Conservation (phyloP, 2,113 vertebrate species). For the Gadus macrocephalus region DNA sequence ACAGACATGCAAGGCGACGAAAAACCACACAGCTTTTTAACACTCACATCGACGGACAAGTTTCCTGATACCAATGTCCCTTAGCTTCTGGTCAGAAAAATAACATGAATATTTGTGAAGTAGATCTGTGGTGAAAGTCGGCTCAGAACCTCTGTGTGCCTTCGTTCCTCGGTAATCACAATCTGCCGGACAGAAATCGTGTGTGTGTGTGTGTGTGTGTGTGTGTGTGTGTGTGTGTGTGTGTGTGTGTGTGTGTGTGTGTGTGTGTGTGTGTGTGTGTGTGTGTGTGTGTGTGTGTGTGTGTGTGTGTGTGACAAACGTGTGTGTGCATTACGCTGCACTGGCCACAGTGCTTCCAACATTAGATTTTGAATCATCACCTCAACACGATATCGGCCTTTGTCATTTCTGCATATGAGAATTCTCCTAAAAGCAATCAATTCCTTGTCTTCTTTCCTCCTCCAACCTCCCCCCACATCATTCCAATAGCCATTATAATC, state of each 20-base stretch:
- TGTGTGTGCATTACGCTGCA: neutral
- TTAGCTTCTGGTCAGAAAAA: too few relatives aligned
- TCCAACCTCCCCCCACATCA: conserved; percentile 3
- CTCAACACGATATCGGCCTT: conserved; percentile 69
- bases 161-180: too few relatives aligned
- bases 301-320: neutral
- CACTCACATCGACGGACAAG: neutral
- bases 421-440: conserved; percentile 65
- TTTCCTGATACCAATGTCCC: too few relatives aligned
- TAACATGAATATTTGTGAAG: too few relatives aligned
- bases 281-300: conserved; percentile 2
- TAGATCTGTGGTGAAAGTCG: too few relatives aligned
- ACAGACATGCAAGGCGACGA: neutral
- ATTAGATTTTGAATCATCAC: conserved; percentile 45
- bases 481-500: neutral
- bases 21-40: conserved; percentile 24
- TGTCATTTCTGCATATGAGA: conserved; percentile 56
- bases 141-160: too few relatives aligned
- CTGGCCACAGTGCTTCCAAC: neutral
- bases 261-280: neutral
- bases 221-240: conserved; percentile 2
- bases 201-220: neutral
- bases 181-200: too few relatives aligned
- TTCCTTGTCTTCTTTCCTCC: conserved; percentile 20
- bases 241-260: conserved; percentile 1